Conservation (phyloP, 92 coral and sea anemone genomes). For the Heliopora coerulea region DNA sequence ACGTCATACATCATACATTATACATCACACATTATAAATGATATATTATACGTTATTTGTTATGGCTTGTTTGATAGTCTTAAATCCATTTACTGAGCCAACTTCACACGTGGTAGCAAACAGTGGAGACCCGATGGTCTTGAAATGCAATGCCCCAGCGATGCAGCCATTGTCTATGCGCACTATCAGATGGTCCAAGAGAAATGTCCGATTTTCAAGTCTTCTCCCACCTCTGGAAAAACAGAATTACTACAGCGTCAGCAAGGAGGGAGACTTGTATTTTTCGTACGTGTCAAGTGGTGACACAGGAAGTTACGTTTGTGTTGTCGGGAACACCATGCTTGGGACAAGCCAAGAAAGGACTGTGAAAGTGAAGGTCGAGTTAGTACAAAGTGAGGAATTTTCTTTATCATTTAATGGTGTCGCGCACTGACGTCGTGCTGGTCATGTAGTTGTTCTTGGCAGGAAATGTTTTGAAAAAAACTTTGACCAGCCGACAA, state of each 20-base stretch:
- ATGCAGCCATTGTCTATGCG: slow-evolving; percentile 1
- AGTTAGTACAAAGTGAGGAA: slow-evolving; percentile 6
- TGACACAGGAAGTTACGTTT: slow-evolving; percentile 76
- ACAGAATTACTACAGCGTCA: slow-evolving; percentile 39
- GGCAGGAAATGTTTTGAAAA: neutral
- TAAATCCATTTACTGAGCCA: slow-evolving; percentile 13
- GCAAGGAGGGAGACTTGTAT: slow-evolving; percentile 68
- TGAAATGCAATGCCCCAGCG: slow-evolving; percentile 22
- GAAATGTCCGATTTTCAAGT: slow-evolving; percentile 9
- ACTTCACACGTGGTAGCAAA: slow-evolving; percentile 8
- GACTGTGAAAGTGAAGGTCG: slow-evolving; percentile 31
- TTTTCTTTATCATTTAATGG: neutral
- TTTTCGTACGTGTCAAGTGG: slow-evolving; percentile 61
- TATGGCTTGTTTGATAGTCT: slow-evolving; percentile 4
- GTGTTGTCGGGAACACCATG: slow-evolving; percentile 65
- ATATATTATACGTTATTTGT: too few species aligned
- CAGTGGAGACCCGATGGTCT: neutral
- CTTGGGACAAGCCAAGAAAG: slow-evolving; percentile 20
- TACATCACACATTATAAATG: too few species aligned
- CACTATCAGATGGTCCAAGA: slow-evolving; percentile 25
- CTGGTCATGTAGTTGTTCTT: too few species aligned
- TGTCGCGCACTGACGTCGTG: too few species aligned
- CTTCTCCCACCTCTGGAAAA: slow-evolving; percentile 32
- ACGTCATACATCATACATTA: too few species aligned
- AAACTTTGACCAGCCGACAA: neutral